phyloP scores from a whole-genome alignment of 2,113 vertebrate genomes.

The Mormoops blainvillei region DNA sequence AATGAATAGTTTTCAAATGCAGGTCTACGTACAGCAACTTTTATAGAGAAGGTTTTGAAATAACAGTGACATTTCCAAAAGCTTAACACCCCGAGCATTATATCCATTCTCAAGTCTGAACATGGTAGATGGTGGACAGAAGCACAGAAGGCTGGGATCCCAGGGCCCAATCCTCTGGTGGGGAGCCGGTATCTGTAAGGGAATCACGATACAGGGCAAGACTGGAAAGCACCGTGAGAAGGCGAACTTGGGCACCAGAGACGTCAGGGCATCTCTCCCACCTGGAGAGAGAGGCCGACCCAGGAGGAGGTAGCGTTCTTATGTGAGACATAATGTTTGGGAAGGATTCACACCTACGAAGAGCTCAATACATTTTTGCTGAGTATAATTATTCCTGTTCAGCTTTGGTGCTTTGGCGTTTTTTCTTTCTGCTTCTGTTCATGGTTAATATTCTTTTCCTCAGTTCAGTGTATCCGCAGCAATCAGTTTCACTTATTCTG shows the following conservation, averaged over 20 bases:
- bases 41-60: neutral
- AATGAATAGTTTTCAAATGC: neutral
- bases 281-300: neutral
- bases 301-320: neutral
- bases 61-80: neutral
- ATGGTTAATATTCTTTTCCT: neutral
- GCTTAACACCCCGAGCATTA: neutral
- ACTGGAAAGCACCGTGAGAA: neutral
- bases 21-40: neutral
- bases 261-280: neutral
- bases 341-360: neutral
- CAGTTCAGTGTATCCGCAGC: neutral
- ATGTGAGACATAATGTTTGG: neutral
- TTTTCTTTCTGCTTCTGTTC: neutral
- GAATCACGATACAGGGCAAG: neutral
- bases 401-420: neutral
- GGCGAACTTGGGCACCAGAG: neutral
- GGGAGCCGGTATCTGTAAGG: neutral
- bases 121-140: neutral
- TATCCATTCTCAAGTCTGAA: neutral
- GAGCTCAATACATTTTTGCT: neutral
- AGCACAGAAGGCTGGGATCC: neutral
- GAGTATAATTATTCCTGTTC: neutral
- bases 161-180: neutral
- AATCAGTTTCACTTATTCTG: slow-evolving; percentile 18